Conservation (phyloP, 1,140 invertebrate species). For the Apis mellifera region DNA sequence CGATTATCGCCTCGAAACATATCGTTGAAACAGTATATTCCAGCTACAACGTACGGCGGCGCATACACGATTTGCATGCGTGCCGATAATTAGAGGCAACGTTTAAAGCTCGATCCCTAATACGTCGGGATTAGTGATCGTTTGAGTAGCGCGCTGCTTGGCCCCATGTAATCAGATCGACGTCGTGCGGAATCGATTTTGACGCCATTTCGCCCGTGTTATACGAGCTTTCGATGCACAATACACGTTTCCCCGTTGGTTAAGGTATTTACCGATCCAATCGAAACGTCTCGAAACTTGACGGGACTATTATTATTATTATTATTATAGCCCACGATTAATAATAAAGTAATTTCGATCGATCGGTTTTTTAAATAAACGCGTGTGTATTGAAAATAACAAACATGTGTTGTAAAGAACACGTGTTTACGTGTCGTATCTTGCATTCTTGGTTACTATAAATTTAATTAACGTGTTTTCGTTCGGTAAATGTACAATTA, state of each 20-base stretch:
- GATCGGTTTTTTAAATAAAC: no score
- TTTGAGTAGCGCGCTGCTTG: conserved; percentile 23
- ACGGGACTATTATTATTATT: not conserved
- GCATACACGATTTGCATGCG: conserved; percentile 6
- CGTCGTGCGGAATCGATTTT: conserved; percentile 18
- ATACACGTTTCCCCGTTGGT: not conserved
- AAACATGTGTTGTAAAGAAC: no score
- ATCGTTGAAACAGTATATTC: not conserved
- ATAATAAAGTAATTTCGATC: not conserved
- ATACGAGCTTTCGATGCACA: not conserved
- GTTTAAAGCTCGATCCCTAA: conserved; percentile 37
- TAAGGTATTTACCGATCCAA: no score
- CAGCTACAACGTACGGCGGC: not conserved
- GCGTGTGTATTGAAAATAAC: no score
- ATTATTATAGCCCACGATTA: not conserved
- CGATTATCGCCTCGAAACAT: not conserved
- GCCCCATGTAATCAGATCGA: conserved; percentile 21
- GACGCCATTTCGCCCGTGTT: conserved; percentile 1
- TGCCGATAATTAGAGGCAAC: conserved; percentile 38
- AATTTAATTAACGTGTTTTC: no score
- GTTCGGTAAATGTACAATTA: no score
- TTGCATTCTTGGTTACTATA: no score
- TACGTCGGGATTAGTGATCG: conserved; percentile 37
- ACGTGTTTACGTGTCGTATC: no score
- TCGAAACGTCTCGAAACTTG: not conserved